phyloP scores from a whole-genome alignment of 35 echinoderm and acorn worm genomes.

The Ophioderma brevispina region DNA sequence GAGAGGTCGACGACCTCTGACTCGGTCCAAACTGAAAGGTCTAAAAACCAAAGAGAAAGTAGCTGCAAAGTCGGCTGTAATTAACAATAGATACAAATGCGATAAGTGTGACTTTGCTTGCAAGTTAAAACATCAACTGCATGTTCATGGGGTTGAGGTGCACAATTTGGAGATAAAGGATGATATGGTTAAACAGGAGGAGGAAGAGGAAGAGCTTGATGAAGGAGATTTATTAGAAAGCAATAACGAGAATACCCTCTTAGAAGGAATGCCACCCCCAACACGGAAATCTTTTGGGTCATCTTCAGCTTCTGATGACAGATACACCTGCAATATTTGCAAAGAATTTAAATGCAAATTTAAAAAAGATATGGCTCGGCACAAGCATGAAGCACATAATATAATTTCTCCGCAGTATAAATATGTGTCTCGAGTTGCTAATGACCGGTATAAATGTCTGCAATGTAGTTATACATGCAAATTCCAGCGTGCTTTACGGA shows the following conservation, averaged over 20 bases:
- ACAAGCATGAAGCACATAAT: conserved; percentile 20
- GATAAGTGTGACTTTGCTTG: conserved; percentile 11
- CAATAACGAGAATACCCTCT: background rate
- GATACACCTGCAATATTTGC: conserved; percentile 35
- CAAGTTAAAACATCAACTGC: background rate
- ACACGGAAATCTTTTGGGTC: background rate
- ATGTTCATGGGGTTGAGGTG: background rate
- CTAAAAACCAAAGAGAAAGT: too few species aligned
- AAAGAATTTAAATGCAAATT: conserved; percentile 15
- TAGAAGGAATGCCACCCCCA: background rate
- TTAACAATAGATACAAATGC: background rate
- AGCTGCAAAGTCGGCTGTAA: too few species aligned
- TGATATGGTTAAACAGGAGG: too few species aligned
- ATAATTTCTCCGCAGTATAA: background rate
- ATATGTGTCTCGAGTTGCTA: background rate
- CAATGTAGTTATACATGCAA: conserved; percentile 50
- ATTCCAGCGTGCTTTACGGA: conserved; percentile 18
- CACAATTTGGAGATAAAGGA: background rate
- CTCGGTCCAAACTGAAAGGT: background rate
- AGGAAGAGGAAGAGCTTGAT: background rate
- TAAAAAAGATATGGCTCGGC: conserved; percentile 47
- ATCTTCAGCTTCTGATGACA: background rate
- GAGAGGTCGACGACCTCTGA: background rate
- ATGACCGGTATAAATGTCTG: conserved; percentile 18
- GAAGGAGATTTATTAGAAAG: background rate